phyloP scores from a whole-genome alignment of 2,113 vertebrate genomes.

The Hemicordylus capensis region DNA sequence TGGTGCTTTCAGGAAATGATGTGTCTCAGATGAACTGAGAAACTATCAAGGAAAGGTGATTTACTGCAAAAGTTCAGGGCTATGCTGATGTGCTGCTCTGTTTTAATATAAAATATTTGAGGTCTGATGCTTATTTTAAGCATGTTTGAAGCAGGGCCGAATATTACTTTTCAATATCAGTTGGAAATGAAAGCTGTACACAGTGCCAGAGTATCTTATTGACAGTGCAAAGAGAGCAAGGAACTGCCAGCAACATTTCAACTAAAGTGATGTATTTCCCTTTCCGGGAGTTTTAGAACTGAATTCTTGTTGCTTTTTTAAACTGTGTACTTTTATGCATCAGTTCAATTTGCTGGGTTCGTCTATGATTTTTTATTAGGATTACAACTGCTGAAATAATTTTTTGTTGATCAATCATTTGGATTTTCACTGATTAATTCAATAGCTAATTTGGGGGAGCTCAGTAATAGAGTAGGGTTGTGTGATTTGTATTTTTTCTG shows the following conservation, averaged over 20 bases:
- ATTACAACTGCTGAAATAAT: neutral
- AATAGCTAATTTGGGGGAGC: too few relatives aligned
- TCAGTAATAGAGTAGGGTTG: too few relatives aligned
- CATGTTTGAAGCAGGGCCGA: neutral
- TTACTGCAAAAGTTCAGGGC: neutral
- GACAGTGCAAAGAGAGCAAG: neutral
- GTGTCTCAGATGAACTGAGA: neutral
- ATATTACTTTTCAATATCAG: neutral
- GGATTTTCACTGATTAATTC: neutral
- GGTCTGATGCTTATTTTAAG: neutral
- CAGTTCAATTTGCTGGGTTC: neutral
- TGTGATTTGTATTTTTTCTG: too few relatives aligned
- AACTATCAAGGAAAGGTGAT: neutral
- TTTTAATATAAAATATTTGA: neutral
- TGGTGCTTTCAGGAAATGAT: neutral
- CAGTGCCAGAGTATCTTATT: neutral
- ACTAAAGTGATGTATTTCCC: neutral
- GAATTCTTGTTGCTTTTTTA: neutral
- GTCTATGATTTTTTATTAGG: neutral
- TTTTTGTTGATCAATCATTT: neutral
- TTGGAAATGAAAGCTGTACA: neutral
- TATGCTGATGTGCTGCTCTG: neutral
- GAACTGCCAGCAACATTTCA: neutral
- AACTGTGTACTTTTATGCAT: neutral
- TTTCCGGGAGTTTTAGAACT: neutral